phyloP scores from a whole-genome alignment of 2,113 vertebrate species.

The Origma solitaria region DNA sequence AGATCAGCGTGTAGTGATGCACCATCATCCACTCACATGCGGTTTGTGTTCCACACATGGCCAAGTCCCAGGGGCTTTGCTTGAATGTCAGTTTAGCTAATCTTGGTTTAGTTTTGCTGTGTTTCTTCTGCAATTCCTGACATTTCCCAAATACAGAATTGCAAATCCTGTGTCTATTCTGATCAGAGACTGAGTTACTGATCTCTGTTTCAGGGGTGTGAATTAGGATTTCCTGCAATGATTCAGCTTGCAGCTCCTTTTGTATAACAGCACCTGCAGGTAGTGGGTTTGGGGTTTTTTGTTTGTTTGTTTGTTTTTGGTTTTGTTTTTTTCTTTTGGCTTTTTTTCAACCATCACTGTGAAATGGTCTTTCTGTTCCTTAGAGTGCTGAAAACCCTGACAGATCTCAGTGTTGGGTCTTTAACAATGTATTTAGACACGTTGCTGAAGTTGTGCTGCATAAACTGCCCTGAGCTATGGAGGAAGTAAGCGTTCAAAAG shows the following conservation, averaged over 20 bases:
- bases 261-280: not conserved
- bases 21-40: fast-evolving
- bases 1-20: not conserved
- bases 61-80: not conserved
- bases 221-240: not conserved
- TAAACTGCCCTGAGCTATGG: not conserved
- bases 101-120: not conserved
- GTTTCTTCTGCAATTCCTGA: not conserved
- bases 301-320: not conserved
- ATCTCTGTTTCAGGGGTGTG: not conserved
- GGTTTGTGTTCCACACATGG: not conserved
- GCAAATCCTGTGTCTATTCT: not conserved
- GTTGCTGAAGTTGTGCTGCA: not conserved
- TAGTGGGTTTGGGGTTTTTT: not conserved
- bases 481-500: not conserved
- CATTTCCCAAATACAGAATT: not conserved
- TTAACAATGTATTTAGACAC: not conserved
- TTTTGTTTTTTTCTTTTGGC: not conserved
- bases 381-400: not conserved
- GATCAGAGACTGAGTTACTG: not conserved
- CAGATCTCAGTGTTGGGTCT: not conserved
- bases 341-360: not conserved
- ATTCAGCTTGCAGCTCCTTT: not conserved
- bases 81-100: not conserved
- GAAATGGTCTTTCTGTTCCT: not conserved